phyloP scores from a whole-genome alignment of 1,140 invertebrate species.

The Galendromus occidentalis region DNA sequence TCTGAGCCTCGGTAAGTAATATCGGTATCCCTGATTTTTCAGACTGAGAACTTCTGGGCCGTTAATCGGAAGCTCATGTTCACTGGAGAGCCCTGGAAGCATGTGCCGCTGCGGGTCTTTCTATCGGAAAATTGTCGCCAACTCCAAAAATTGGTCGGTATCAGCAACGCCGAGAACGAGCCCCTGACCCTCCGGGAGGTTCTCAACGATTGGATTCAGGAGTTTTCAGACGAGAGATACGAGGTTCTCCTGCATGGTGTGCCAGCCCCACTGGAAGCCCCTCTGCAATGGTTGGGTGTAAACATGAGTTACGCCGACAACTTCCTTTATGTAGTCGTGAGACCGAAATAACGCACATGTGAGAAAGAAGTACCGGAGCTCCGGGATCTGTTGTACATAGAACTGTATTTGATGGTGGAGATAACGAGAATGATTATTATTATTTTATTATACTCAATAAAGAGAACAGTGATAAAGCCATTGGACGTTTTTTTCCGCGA shows the following conservation, averaged over 20 bases:
- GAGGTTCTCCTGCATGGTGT: background rate
- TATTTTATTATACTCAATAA: too few species aligned
- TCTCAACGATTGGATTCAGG: background rate
- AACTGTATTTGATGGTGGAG: too few species aligned
- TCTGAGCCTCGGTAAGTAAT: too few species aligned
- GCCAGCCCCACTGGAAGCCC: background rate
- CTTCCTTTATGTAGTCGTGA: background rate
- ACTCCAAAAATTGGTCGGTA: background rate
- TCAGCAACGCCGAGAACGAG: background rate
- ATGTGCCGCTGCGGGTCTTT: background rate
- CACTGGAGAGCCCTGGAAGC: background rate
- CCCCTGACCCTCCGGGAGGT: background rate
- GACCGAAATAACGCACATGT: too few species aligned
- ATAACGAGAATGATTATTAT: too few species aligned
- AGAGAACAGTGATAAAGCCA: too few species aligned
- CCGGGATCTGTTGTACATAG: too few species aligned
- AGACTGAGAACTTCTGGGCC: background rate
- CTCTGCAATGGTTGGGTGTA: background rate
- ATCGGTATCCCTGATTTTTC: too few species aligned
- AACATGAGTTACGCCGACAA: constrained; percentile 8
- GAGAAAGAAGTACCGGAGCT: too few species aligned
- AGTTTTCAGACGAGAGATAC: background rate
- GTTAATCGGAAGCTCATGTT: constrained; percentile 6
- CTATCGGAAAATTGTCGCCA: background rate
- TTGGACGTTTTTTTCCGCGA: too few species aligned